These are phyloP conservation scores for Poeciliopsis occidentalis DNA, from an alignment of 2,113 vertebrate species.

Conservation along the genomic window DNA sequence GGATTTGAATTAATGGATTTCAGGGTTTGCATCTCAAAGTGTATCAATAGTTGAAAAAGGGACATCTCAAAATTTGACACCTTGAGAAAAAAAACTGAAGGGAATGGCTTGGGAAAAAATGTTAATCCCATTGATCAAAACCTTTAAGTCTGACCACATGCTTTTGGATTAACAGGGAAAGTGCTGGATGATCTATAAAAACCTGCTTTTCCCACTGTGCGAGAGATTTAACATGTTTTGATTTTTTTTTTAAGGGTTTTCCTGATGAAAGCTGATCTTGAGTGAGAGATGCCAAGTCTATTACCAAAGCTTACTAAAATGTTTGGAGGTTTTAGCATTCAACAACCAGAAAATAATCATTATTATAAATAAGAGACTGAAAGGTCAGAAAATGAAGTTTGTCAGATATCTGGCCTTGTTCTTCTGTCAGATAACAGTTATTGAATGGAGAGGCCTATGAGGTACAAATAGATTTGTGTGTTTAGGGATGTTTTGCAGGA, in stretches of 20 bases:
- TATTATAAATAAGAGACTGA: not conserved
- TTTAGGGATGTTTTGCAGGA: too few relatives aligned
- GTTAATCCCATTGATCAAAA: constrained; percentile 63
- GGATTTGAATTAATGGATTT: not conserved
- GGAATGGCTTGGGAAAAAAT: constrained; percentile 20
- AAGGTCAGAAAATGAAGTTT: not conserved
- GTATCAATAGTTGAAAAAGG: not conserved
- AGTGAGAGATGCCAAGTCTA: not conserved
- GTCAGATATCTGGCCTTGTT: not conserved
- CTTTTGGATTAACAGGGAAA: constrained; percentile 70
- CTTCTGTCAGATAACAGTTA: not conserved
- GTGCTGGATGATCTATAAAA: constrained; percentile 32
- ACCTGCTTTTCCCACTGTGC: constrained; percentile 23
- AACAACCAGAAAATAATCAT: not conserved
- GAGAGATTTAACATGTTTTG: constrained; percentile 45
- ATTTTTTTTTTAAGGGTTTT: constrained; percentile 3
- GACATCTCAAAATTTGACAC: not conserved
- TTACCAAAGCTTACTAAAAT: not conserved
- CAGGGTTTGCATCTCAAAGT: not conserved
- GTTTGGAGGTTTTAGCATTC: not conserved
- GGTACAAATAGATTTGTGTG: not conserved
- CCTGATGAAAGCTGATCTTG: not conserved
- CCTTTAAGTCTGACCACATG: constrained; percentile 72
- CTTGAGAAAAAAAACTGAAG: constrained; percentile 12
- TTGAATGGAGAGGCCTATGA: not conserved